Percentiles rank a stretch among this genome's conserved stretches.
These are phyloP conservation scores for Cephus pulcher DNA, from an alignment of 2,888 invertebrate species.

Conservation along the genomic window DNA sequence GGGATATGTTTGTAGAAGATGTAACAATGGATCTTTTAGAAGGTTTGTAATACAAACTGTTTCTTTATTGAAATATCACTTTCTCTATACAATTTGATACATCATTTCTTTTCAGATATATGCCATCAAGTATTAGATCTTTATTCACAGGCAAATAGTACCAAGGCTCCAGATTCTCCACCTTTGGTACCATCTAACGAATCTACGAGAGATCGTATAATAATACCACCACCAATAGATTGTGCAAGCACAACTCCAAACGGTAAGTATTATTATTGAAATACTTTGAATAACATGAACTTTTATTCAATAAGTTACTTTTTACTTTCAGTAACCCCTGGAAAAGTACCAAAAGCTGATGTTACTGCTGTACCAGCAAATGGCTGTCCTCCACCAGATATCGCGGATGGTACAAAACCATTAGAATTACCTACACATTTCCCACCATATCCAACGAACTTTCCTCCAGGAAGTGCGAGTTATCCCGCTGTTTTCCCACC, in stretches of 20 bases:
- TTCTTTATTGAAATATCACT: neutral
- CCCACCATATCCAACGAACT: constrained; percentile 53
- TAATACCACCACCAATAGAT: constrained; percentile 48
- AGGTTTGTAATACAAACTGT: constrained; percentile 62
- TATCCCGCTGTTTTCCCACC: constrained; percentile 62
- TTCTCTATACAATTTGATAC: neutral
- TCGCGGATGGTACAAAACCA: constrained; percentile 51
- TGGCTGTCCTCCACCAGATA: constrained; percentile 52
- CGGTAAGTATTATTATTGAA: constrained; percentile 37
- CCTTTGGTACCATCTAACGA: constrained; percentile 69
- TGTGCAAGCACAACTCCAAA: constrained; percentile 55
- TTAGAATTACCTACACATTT: constrained; percentile 54
- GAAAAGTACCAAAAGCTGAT: constrained; percentile 55
- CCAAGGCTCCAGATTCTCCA: constrained; percentile 76
- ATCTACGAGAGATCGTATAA: constrained; percentile 49
- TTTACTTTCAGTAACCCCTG: constrained; percentile 40
- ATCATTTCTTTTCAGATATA: constrained; percentile 74
- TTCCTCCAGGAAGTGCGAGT: constrained; percentile 46
- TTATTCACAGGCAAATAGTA: constrained; percentile 80
- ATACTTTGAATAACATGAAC: neutral
- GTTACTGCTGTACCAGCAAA: constrained; percentile 47
- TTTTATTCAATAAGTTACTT: neutral
- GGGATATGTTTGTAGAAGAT: constrained; percentile 98
- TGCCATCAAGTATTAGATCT: constrained; percentile 95
- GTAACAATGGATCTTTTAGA: constrained; percentile 94